A percentile compares a stretch with the other conserved stretches of the same genome.
Evolutionary conservation across 2,113 vertebrate genomes (phyloP).

Genomic region (Pangasianodon hypophthalmus): DNA sequence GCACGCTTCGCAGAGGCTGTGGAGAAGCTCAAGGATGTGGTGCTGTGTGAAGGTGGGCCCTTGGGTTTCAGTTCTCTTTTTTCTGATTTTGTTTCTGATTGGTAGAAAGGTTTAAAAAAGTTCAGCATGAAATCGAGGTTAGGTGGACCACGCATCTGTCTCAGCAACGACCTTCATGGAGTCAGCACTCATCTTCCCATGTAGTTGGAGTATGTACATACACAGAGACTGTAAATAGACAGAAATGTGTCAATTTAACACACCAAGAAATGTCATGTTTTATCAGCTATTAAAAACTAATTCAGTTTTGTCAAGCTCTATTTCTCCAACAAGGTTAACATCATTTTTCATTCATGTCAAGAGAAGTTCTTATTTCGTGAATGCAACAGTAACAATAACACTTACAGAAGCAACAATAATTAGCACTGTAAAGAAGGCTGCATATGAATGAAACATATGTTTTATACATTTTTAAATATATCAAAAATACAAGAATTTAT

Average conservation of each 20-base stretch:
- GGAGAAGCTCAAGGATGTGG: slow-evolving; percentile 90
- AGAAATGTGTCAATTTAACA: background rate
- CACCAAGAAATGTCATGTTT: background rate
- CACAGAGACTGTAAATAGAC: background rate
- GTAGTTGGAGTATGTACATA: background rate
- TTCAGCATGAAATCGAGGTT: background rate
- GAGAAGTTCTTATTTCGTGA: background rate
- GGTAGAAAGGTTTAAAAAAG: background rate
- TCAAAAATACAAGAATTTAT: background rate
- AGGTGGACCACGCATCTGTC: background rate
- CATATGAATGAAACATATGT: background rate
- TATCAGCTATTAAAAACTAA: background rate
- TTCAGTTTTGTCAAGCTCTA: background rate
- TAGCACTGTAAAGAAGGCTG: background rate
- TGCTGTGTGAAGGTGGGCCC: slow-evolving; percentile 79
- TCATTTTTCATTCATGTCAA: background rate
- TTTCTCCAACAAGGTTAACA: background rate
- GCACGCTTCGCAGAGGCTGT: slow-evolving; percentile 87
- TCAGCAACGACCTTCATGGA: background rate
- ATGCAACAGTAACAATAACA: background rate
- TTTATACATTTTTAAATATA: too few relatives aligned
- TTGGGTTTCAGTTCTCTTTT: background rate
- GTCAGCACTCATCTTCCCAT: background rate
- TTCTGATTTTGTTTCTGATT: background rate
- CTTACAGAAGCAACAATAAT: background rate